Evolutionary conservation across 2,888 invertebrate species (phyloP).

Genomic region (Dysmachus trigonus): DNA sequence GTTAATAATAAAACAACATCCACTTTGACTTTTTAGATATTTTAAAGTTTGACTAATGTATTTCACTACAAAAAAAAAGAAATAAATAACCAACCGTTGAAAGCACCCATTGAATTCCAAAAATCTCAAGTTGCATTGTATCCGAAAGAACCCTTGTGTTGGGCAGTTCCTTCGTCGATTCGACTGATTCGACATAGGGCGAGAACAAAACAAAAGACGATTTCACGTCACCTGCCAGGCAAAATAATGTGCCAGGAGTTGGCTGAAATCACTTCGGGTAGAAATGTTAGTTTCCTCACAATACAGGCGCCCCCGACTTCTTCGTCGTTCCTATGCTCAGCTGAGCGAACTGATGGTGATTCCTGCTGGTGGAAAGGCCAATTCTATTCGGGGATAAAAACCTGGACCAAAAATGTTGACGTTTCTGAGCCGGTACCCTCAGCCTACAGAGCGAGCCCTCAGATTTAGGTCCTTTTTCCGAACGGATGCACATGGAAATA

Average conservation of each 20-base stretch:
- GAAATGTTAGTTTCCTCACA: slow-evolving; percentile 14
- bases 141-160: slow-evolving; percentile 50
- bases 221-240: slow-evolving; percentile 65
- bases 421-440: slow-evolving; percentile 23
- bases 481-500: slow-evolving; percentile 37
- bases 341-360: slow-evolving; percentile 38
- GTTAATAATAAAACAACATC: not conserved
- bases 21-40: not conserved
- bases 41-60: not conserved
- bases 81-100: not conserved
- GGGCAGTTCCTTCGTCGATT: slow-evolving; percentile 55
- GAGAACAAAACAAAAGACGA: slow-evolving; percentile 63
- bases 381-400: slow-evolving; percentile 12
- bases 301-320: slow-evolving; percentile 42
- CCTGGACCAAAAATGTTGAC: slow-evolving; percentile 42
- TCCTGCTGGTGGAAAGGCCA: slow-evolving; percentile 20
- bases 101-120: not conserved
- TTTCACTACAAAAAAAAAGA: not conserved
- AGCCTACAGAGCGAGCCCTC: slow-evolving; percentile 19
- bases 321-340: slow-evolving; percentile 14
- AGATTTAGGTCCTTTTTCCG: slow-evolving; percentile 41
- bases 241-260: slow-evolving; percentile 45
- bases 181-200: slow-evolving; percentile 62
- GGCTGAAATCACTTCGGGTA: not conserved
- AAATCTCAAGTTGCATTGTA: slow-evolving; percentile 3